These are phyloP conservation scores for Trachops cirrhosus DNA, from an alignment of 2,797 vertebrate genomes.

Conservation along the genomic window DNA sequence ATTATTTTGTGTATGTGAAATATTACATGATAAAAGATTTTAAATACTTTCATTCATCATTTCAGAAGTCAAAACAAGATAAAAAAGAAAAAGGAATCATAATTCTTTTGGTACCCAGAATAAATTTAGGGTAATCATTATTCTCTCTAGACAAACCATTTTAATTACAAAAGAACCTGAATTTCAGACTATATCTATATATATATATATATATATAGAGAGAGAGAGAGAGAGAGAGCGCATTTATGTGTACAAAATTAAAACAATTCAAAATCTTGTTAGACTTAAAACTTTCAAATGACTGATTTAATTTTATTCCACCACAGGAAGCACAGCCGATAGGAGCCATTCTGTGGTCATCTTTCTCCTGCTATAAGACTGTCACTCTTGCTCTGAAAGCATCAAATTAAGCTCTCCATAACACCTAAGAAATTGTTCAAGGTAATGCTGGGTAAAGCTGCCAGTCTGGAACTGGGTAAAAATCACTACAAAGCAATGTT, in stretches of 20 bases:
- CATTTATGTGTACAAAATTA: slow-evolving; percentile 4
- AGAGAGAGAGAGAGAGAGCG: no score
- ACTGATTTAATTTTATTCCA: slow-evolving; percentile 7
- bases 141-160: slow-evolving; percentile 26
- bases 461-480: background rate
- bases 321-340: background rate
- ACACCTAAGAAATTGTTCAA: background rate
- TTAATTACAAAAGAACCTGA: slow-evolving; percentile 42
- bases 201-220: background rate
- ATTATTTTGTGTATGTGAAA: background rate
- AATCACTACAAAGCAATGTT: slow-evolving; percentile 2
- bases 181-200: background rate
- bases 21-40: background rate
- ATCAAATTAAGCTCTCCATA: slow-evolving; percentile 15
- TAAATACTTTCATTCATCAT: background rate
- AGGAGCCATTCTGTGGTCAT: background rate
- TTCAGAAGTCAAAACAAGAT: background rate
- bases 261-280: background rate
- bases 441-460: background rate
- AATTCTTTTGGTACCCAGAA: background rate
- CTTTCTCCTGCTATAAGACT: background rate
- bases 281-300: background rate
- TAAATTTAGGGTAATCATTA: background rate
- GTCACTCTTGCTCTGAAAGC: background rate
- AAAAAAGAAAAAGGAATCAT: background rate